phyloP scores from a whole-genome alignment of 1,140 invertebrate species.

The Cotesia glomerata region DNA sequence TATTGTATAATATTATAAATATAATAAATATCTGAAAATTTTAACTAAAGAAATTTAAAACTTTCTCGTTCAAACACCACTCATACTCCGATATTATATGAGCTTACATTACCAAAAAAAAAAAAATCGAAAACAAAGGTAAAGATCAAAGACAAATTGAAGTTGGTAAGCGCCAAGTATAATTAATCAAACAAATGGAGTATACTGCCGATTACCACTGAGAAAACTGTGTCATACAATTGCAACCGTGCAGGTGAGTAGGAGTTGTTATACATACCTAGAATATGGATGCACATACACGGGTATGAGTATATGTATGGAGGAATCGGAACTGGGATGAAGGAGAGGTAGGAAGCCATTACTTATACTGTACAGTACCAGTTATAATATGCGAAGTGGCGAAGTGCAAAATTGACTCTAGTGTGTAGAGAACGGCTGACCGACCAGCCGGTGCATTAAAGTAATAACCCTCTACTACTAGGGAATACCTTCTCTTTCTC shows the following conservation, averaged over 20 bases:
- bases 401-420: slow-evolving; percentile 32
- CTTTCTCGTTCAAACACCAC: no score
- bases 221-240: not conserved
- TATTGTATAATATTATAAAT: no score
- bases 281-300: not conserved
- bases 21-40: no score
- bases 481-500: not conserved
- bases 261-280: slow-evolving; percentile 8
- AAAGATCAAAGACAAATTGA: not conserved
- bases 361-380: slow-evolving; percentile 16
- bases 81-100: no score
- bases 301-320: slow-evolving; percentile 1
- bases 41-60: no score
- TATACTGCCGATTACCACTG: not conserved
- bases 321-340: not conserved
- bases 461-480: slow-evolving; percentile 26
- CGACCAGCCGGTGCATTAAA: slow-evolving; percentile 31
- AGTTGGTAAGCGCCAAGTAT: not conserved
- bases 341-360: slow-evolving; percentile 10
- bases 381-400: slow-evolving; percentile 32
- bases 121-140: no score
- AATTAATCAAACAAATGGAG: slow-evolving; percentile 8
- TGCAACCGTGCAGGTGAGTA: not conserved
- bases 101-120: no score
- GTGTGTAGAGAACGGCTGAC: slow-evolving; percentile 26